Conservation (phyloP, 2,113 vertebrate species). For the Rhineura floridana region DNA sequence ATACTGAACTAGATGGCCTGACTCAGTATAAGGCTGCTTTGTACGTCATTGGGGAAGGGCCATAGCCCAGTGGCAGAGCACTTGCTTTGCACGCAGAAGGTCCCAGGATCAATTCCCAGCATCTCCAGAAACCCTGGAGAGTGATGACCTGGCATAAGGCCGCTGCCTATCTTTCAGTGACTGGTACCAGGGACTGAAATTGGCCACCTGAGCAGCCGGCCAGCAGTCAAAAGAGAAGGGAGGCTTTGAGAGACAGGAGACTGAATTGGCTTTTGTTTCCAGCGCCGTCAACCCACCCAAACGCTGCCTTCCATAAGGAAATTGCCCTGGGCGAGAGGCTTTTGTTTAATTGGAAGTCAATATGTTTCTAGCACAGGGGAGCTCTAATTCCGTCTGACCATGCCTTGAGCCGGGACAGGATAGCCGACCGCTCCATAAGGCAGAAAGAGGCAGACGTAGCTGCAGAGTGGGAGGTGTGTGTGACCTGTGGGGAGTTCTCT, state of each 20-base stretch:
- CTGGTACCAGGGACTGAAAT: too few species aligned
- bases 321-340: too few species aligned
- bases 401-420: not conserved
- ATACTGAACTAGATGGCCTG: too few species aligned
- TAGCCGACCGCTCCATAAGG: not conserved
- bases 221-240: not conserved
- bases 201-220: not conserved
- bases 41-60: too few species aligned
- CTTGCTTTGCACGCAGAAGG: too few species aligned
- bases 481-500: not conserved
- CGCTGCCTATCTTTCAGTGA: too few species aligned
- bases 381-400: not conserved
- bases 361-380: not conserved
- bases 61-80: too few species aligned
- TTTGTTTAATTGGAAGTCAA: not conserved
- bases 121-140: too few species aligned
- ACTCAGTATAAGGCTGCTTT: too few species aligned
- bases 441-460: not conserved
- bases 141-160: too few species aligned
- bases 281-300: not conserved
- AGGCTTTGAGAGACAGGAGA: not conserved
- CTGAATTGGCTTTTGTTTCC: not conserved
- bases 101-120: too few species aligned
- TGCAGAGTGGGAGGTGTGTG: not conserved
- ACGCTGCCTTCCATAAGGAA: not conserved